A percentile compares a stretch with the other conserved stretches of the same genome.
phyloP scores from a whole-genome alignment of 23 tunicate species.

The Styela plicata region DNA sequence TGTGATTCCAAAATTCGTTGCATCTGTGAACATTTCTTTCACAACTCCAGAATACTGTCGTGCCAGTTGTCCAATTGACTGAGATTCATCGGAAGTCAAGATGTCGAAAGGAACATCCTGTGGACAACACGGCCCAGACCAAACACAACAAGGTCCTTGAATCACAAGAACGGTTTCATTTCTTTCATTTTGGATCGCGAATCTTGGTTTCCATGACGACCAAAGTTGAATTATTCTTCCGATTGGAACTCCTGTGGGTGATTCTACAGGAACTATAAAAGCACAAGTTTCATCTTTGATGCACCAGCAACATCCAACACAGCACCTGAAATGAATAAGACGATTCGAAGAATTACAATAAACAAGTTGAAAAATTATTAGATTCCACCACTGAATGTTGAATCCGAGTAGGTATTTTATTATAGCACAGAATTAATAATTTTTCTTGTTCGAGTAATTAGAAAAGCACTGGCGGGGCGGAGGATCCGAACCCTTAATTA shows the following conservation, averaged over 20 bases:
- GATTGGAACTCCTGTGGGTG: conserved; percentile 60
- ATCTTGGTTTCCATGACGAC: conserved; percentile 75
- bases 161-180: conserved; percentile 53
- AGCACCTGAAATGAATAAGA: conserved; percentile 40
- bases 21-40: conserved; percentile 77
- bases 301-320: conserved; percentile 96
- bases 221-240: conserved; percentile 66
- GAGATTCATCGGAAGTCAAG: conserved; percentile 1
- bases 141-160: conserved; percentile 91
- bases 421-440: too few relatives aligned
- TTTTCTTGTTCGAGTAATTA: too few relatives aligned
- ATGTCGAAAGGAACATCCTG: conserved; percentile 89
- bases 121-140: conserved; percentile 84
- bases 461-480: too few relatives aligned
- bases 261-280: conserved; percentile 41
- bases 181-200: conserved; percentile 42
- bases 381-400: too few relatives aligned
- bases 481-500: too few relatives aligned
- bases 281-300: conserved; percentile 75
- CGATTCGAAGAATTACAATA: too few relatives aligned
- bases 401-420: too few relatives aligned
- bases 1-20: conserved; percentile 62
- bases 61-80: conserved; percentile 57
- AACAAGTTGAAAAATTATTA: too few relatives aligned
- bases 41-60: conserved; percentile 63